A percentile compares a stretch with the other conserved stretches of the same genome.
Conservation (phyloP, 2,888 invertebrate genomes). For the Aphodius granarius region DNA sequence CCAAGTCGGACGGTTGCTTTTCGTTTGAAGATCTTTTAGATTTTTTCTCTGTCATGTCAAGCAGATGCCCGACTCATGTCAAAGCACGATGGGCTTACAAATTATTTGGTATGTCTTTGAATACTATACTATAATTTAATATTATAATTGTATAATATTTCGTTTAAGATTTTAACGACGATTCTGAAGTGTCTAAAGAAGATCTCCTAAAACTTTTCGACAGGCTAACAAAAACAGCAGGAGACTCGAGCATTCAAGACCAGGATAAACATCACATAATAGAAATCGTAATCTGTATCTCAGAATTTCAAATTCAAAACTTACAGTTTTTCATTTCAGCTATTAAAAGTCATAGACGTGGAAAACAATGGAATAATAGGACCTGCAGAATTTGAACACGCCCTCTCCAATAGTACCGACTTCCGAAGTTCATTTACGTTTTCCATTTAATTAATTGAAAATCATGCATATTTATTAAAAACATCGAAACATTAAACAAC, state of each 20-base stretch:
- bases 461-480: not conserved
- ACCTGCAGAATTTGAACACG: constrained; percentile 62
- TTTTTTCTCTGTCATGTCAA: constrained; percentile 74
- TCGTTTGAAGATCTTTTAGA: constrained; percentile 80
- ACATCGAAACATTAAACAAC: constrained; percentile 5
- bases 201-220: constrained; percentile 61
- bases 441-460: constrained; percentile 50
- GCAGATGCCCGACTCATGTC: constrained; percentile 68
- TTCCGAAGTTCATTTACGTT: constrained; percentile 65
- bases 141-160: not conserved
- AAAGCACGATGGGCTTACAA: constrained; percentile 78
- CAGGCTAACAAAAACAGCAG: constrained; percentile 54
- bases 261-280: constrained; percentile 58
- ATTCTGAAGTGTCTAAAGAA: constrained; percentile 60
- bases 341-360: constrained; percentile 64
- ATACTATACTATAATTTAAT: too few species aligned
- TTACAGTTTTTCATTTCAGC: constrained; percentile 51
- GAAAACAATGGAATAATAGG: constrained; percentile 61
- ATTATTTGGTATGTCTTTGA: constrained; percentile 72
- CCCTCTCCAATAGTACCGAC: constrained; percentile 64
- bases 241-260: constrained; percentile 50
- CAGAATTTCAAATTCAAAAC: not conserved
- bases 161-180: constrained; percentile 63
- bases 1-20: constrained; percentile 65
- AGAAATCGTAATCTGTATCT: constrained; percentile 53